Evolutionary conservation across 37 sponge, comb jelly and placozoan genomes (phyloP).

Genomic region (Crambe crambe): DNA sequence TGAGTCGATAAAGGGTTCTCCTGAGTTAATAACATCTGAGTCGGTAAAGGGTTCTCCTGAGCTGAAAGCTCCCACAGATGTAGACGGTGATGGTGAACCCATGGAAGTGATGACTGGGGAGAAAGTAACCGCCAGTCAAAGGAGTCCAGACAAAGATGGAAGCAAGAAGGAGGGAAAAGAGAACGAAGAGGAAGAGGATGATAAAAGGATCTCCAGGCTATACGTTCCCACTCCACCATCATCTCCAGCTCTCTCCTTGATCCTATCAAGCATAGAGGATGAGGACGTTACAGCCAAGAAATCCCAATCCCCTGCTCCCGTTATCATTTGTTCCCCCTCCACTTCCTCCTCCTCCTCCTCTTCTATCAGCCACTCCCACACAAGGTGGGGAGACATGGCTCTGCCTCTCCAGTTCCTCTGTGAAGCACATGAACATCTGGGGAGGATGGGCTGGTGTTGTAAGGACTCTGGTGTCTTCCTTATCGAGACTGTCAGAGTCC

Average conservation of each 20-base stretch:
- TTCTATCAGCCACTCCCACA: not conserved
- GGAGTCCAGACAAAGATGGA: not conserved
- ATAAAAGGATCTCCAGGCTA: no score
- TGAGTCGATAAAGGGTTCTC: no score
- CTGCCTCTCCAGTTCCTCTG: conserved; percentile 19
- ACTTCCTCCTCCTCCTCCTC: not conserved
- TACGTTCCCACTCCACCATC: not conserved
- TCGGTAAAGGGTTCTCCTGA: no score
- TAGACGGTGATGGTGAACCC: not conserved
- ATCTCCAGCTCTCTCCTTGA: not conserved
- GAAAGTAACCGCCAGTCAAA: not conserved
- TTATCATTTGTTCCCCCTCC: not conserved
- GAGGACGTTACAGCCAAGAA: no score
- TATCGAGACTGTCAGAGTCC: conserved; percentile 8
- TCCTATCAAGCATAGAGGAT: not conserved
- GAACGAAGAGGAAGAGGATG: not conserved
- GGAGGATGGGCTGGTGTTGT: conserved; percentile 55
- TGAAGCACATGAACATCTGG: conserved; percentile 52
- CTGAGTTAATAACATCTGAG: no score
- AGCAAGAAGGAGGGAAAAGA: not conserved
- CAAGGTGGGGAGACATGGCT: not conserved
- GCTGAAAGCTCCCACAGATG: no score
- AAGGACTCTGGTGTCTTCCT: conserved; percentile 60
- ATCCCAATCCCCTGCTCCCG: not conserved
- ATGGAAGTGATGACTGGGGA: not conserved